Evolutionary conservation across 2,888 invertebrate species (phyloP).

Genomic region (Allophyes oxyacanthae): DNA sequence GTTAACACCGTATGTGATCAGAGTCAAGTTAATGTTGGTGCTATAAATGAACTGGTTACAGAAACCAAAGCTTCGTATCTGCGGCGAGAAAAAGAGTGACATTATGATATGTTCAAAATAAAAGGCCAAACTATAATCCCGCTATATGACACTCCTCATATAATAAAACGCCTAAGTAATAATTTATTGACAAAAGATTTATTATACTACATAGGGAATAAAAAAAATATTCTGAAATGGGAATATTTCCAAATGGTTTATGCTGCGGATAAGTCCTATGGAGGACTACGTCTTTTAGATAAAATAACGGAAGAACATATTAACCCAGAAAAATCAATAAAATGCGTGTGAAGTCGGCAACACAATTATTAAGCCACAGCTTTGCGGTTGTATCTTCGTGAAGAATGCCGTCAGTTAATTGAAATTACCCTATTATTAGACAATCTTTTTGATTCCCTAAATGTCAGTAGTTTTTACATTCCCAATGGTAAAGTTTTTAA

Average conservation of each 20-base stretch:
- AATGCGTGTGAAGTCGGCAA: slow-evolving; percentile 12
- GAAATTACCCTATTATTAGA: not conserved
- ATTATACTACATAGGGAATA: slow-evolving; percentile 30
- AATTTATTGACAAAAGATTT: slow-evolving; percentile 51
- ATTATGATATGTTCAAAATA: slow-evolving; percentile 17
- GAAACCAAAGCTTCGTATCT: slow-evolving; percentile 5
- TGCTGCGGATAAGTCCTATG: slow-evolving; percentile 46
- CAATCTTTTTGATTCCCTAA: slow-evolving; percentile 10
- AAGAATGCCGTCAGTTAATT: slow-evolving; percentile 13
- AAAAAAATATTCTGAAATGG: slow-evolving; percentile 53
- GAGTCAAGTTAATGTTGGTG: slow-evolving; percentile 15
- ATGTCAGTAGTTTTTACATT: not conserved
- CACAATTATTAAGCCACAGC: slow-evolving; percentile 9
- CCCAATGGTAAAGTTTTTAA: slow-evolving; percentile 20
- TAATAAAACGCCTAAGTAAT: slow-evolving; percentile 55
- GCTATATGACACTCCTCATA: slow-evolving; percentile 52
- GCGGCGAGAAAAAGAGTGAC: not conserved
- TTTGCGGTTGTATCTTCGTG: slow-evolving; percentile 7
- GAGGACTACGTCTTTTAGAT: slow-evolving; percentile 39
- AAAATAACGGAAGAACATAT: slow-evolving; percentile 53
- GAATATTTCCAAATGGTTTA: slow-evolving; percentile 46
- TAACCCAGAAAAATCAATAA: slow-evolving; percentile 11
- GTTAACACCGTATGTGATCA: slow-evolving; percentile 20
- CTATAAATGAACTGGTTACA: slow-evolving; percentile 11
- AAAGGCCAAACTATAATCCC: slow-evolving; percentile 40